Base-by-base conservation (phyloP, 2,113 vertebrate genomes). In the Campylorhamphus procurvoides region DNA sequence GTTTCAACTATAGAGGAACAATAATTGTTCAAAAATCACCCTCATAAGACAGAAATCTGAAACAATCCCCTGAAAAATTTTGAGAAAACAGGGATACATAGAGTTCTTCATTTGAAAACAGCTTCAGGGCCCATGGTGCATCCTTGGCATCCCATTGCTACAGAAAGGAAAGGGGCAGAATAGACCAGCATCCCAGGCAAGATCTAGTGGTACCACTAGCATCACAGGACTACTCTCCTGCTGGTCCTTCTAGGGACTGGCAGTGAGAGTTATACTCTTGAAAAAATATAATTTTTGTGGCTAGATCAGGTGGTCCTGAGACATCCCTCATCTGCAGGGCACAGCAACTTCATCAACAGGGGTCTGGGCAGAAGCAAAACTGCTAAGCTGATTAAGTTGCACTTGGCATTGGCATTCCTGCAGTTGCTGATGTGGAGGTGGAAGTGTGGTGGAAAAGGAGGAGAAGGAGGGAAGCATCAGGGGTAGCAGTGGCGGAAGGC, bases 301-400 rank as follows among this genome's bases (percentile, higher is more conserved):
- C 25, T 83, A 35, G 18, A 31, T 22, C 5, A 23, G 52, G 37
- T 0, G 1, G 15, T 55, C 23, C 56, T 33, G 55, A 62, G 22
- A 8, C 28, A n/a, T 58, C 7, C 14, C 0, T 2, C 35, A 12
- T 46, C 33, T 3, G 2, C 35, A 87, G 27, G 37, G 58, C n/a
- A 42, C 18, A 74, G 10, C 11, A 55, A 47, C 17, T 68, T 84
- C 25, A 14, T 33, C 31, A 80, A 6, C 6, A 47, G 7, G 4
- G 8, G 2, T 12, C 16, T 68, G 33, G 35, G 18, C 27, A 73
- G 62, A 72, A 6, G 9, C 23, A 14, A 23, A 3, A 39, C 15
- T 3, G 2, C 14, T 10, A 15, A 18, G 2, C 7, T n/a, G 17
- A 6, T 89, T n/a, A n/a, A 3, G 12, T 0, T 84, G 52, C 8